Evolutionary conservation across 30 jellyfish, hydroid and myxozoan genomes (phyloP), one percentile per base, ranked within the genome.

Genomic region (Morbakka virulenta): DNA sequence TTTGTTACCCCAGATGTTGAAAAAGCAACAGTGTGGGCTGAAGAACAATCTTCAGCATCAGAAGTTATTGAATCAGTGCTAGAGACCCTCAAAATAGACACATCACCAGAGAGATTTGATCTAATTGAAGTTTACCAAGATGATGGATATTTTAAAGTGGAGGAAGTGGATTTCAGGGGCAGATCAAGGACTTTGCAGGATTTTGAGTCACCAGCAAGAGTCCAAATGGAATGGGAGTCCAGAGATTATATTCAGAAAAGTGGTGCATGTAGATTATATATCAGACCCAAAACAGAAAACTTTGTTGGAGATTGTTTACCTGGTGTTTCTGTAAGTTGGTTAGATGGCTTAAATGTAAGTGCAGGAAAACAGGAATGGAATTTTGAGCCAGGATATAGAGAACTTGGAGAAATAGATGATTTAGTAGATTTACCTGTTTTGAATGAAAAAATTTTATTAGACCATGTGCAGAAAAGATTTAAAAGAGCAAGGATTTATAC

Each of bases 401-500:
- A 76, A 1, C 74, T 29, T 0, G 74, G 35, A 11, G 97, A 89
- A 52, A 89, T 88, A 3, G 97, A 89, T 41, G 97, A 89, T 48
- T 67, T 89, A 22, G 97, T 89, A 0, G 83, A 82, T 73, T 71
- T 89, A 68, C 97, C 97, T 2, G 95, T 89, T 51, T 48, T 89
- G 28, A 83, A 89, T 66, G 97, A 89, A 66, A 71, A 68, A 1
- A 92, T 89, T 35, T 72, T 89, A 1, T 47, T 89, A 32, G 95
- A 83, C 28, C 70, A 89, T 23, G 50, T 89, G 31, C 82, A 83
- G 28, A 67, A 51, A 11, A 35, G 97, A 66, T 89, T 89, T 50
- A 80, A 89, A 24, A 69, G 67, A 35, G 98, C 96, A 14, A 65
- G 95, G 28, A 84, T 92, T 28, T 92, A 92, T 49, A 92, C 96